Evolutionary conservation across 2,888 invertebrate species (phyloP).

Genomic region (Trypoxylon attenuatum): DNA sequence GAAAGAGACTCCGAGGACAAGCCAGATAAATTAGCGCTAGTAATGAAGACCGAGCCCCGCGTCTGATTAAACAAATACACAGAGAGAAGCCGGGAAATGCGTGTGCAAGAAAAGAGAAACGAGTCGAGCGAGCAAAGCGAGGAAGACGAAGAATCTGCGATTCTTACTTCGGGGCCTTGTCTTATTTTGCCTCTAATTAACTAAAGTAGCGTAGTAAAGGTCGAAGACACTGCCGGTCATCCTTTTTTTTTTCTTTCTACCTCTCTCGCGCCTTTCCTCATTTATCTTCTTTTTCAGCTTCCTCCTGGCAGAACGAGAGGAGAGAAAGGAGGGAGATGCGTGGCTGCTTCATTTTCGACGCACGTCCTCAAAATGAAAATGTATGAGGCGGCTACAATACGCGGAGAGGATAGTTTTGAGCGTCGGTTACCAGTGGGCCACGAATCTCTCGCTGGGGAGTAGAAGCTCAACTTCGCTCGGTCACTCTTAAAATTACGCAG

Average conservation of each 20-base stretch:
- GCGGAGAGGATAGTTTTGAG: conserved; percentile 34
- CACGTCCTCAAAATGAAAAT: conserved; percentile 47
- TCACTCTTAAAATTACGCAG: conserved; percentile 43
- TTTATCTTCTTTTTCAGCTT: conserved; percentile 20
- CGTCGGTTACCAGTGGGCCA: conserved; percentile 37
- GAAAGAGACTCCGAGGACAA: conserved; percentile 64
- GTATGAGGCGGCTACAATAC: conserved; percentile 42
- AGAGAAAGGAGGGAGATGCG: no score
- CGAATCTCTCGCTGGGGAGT: conserved; percentile 42
- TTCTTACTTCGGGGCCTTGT: conserved; percentile 41
- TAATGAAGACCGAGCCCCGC: conserved; percentile 71
- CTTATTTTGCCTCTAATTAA: conserved; percentile 64
- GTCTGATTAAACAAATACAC: conserved; percentile 73
- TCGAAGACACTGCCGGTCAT: conserved; percentile 38
- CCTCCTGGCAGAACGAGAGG: no score
- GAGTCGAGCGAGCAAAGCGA: not conserved
- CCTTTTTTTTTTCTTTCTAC: conserved; percentile 14
- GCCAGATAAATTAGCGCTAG: conserved; percentile 69
- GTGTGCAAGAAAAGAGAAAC: conserved; percentile 27
- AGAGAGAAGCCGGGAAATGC: conserved; percentile 64
- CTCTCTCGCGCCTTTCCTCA: conserved; percentile 15
- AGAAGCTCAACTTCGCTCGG: conserved; percentile 31
- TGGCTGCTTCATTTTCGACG: conserved; percentile 42
- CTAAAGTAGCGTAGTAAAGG: conserved; percentile 53
- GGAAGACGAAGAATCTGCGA: conserved; percentile 48